phyloP scores from a whole-genome alignment of 1,140 invertebrate genomes.

The Plectrocnemia conspersa region DNA sequence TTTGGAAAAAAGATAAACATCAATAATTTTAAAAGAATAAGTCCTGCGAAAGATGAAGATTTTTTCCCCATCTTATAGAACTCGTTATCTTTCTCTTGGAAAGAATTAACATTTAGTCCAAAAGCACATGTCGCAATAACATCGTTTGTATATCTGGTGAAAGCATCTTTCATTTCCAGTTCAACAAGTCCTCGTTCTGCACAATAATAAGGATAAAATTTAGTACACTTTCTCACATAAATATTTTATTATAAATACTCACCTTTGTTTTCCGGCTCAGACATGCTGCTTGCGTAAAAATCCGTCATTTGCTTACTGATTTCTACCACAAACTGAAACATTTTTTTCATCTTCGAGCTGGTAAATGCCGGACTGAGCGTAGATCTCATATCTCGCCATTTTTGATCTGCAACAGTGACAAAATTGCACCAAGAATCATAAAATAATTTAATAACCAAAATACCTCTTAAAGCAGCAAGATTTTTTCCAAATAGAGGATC shows the following conservation, averaged over 20 bases:
- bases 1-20: background rate
- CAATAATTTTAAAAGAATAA: conserved; percentile 13
- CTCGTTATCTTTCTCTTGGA: conserved; percentile 44
- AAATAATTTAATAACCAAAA: background rate
- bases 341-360: conserved; percentile 46
- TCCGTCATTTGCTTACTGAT: conserved; percentile 34
- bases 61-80: conserved; percentile 41
- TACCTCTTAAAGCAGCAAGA: conserved; percentile 43
- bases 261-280: conserved; percentile 10
- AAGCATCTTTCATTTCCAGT: conserved; percentile 47
- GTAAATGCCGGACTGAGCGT: conserved; percentile 51
- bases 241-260: background rate
- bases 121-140: conserved; percentile 51
- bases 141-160: conserved; percentile 46
- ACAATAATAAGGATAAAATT: conserved; percentile 3
- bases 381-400: conserved; percentile 50
- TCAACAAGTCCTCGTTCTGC: conserved; percentile 24
- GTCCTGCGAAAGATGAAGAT: conserved; percentile 32
- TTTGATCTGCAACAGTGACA: conserved; percentile 35
- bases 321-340: conserved; percentile 46
- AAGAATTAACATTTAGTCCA: conserved; percentile 49
- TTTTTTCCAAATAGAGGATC: conserved; percentile 50
- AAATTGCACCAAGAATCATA: conserved; percentile 25
- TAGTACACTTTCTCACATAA: background rate
- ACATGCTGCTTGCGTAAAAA: conserved; percentile 28